Evolutionary conservation across 1,140 invertebrate species (phyloP), one percentile per base, ranked within the genome.

Genomic region (Drosophila orosa): DNA sequence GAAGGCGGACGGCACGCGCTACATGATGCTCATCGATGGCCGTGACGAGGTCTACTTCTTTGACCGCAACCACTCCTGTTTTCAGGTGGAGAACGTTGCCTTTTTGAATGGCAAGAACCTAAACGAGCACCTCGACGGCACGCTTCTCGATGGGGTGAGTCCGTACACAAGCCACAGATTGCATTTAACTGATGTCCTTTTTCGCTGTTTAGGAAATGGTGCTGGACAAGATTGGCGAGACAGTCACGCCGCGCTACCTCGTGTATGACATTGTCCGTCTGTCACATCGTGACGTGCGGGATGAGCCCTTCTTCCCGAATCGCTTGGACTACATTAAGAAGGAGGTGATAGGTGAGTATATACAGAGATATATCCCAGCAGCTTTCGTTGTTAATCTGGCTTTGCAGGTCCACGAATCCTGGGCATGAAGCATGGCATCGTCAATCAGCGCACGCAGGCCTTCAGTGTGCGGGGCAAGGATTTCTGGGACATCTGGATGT

Each of bases 1-100:
- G 99, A 99, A 99, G 92, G 99, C 99, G 15, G 99, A 99, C 93
- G 99, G 99, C 25, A 98, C 96, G 15, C 95, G 98, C 78, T 99
- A 99, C 91, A 96, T 99, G 96, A 98, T 99, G 97, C 92, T 99
- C 8, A 98, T 99, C 57, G 95, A 97, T 87, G 95, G 95, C 15
- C 93, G 95, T 80, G 94, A 96, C 78, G 94, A 98, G 90, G 94
- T 99, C 7, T 99, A 96, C 91, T 98, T 99, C 92, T 94, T 99
- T 77, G 99, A 99, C 93, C 94, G 99, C 91, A 98, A 99, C 92
- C 97, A 99, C 92, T 96, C 95, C 79, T 95, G 98, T n/a, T 99
- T 99, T 93, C 94, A 96, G 93, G 96, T 98, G 1, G 92, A 94
- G 17, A 95, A 95, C 52, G 91, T 99, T 3, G 93, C 93, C 50